Evolutionary conservation across 2,113 vertebrate species (phyloP).

Genomic region (Alethe castanea): DNA sequence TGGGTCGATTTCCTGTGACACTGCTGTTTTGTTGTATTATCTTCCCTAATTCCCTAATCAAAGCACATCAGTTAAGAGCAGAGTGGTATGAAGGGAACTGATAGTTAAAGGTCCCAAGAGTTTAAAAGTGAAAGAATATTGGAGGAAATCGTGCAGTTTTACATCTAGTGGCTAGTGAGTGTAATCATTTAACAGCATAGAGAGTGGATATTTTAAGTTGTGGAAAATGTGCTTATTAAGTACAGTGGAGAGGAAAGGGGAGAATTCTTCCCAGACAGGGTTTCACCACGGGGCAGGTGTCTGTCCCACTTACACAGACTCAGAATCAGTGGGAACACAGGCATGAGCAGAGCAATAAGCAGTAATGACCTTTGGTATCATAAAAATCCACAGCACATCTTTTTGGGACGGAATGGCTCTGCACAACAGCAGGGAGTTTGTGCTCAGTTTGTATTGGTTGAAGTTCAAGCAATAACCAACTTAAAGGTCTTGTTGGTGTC

Average conservation of each 20-base stretch:
- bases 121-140: neutral
- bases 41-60: neutral
- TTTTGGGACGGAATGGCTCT: neutral
- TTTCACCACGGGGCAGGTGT: neutral
- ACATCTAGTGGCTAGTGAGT: neutral
- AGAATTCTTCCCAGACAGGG: neutral
- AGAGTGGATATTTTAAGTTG: neutral
- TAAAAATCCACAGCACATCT: neutral
- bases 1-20: neutral
- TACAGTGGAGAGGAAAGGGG: neutral
- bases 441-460: neutral
- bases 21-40: neutral
- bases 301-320: neutral
- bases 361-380: neutral
- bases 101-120: neutral
- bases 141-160: neutral
- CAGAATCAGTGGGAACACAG: neutral
- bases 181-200: neutral
- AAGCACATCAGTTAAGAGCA: neutral
- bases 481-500: neutral
- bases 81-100: neutral
- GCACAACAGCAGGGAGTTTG: neutral
- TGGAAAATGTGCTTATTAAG: neutral
- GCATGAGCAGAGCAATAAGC: neutral
- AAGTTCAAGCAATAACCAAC: neutral